Evolutionary conservation across 2,113 vertebrate genomes (phyloP).

Genomic region (Grammomys surdaster): DNA sequence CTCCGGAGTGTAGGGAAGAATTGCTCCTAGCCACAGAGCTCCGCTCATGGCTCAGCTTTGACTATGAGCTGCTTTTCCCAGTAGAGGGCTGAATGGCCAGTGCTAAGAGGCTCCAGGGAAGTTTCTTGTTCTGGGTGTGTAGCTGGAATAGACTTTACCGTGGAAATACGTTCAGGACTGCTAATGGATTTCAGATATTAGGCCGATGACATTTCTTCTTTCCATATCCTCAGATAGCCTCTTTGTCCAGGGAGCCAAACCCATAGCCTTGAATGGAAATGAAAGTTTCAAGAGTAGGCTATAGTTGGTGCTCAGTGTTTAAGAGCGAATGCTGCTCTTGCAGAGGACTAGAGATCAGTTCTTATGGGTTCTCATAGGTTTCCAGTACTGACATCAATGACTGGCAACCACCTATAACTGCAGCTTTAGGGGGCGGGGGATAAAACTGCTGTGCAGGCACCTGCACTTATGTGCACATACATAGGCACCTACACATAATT

Average conservation of each 20-base stretch:
- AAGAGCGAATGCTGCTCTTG: not conserved
- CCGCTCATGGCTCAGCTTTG: not conserved
- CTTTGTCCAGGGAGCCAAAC: not conserved
- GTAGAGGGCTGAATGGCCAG: not conserved
- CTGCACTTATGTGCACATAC: not conserved
- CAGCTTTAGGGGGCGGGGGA: not conserved
- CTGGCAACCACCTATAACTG: not conserved
- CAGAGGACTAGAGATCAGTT: not conserved
- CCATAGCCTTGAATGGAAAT: slow-evolving; percentile 29
- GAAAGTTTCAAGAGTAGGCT: not conserved
- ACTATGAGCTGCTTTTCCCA: not conserved
- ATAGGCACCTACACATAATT: not conserved
- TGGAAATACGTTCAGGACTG: not conserved
- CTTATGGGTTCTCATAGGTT: not conserved
- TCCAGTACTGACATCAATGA: not conserved
- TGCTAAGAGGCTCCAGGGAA: not conserved
- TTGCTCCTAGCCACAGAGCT: not conserved
- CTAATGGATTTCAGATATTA: slow-evolving; percentile 30
- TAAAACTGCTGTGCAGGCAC: not conserved
- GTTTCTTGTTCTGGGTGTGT: not conserved
- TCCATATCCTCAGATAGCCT: not conserved
- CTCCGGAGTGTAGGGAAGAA: not conserved
- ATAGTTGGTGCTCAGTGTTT: not conserved
- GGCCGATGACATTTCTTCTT: not conserved
- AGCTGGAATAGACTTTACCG: not conserved